Percentiles rank a stretch among this genome's conserved stretches.
Conservation (phyloP, 1,140 invertebrate species). For the Odontomachus brunneus region DNA sequence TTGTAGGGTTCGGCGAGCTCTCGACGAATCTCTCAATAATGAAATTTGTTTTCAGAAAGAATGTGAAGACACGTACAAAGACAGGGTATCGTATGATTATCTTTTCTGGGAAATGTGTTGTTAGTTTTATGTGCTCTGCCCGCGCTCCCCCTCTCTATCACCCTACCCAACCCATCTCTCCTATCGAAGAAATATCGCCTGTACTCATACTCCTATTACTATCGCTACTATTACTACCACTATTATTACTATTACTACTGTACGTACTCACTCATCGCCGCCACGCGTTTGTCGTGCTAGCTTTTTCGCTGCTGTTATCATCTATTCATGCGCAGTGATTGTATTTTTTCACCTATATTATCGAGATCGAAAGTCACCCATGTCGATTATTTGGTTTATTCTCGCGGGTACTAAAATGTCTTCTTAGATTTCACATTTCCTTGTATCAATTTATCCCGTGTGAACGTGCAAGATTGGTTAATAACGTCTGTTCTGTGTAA, state of each 20-base stretch:
- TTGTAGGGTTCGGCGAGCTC: constrained; percentile 58
- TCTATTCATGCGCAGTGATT: constrained; percentile 73
- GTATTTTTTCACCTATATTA: constrained; percentile 53
- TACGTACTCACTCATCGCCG: constrained; percentile 78
- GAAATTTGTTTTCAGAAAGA: constrained; percentile 91
- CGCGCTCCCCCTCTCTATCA: constrained; percentile 71
- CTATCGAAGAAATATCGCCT: constrained; percentile 72
- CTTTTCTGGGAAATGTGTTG: constrained; percentile 85
- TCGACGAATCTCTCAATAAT: constrained; percentile 80
- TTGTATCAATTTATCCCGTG: too few species aligned
- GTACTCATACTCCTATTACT: constrained; percentile 72
- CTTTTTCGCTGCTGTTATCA: constrained; percentile 81
- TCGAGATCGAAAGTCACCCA: not conserved
- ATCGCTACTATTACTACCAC: too few species aligned
- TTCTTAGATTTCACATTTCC: too few species aligned
- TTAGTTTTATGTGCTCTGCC: constrained; percentile 85
- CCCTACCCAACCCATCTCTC: constrained; percentile 19
- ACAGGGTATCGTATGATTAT: constrained; percentile 91
- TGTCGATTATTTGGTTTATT: too few species aligned
- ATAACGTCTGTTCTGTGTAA: too few species aligned
- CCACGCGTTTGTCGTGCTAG: constrained; percentile 77
- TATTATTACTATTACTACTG: not conserved
- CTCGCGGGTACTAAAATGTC: too few species aligned
- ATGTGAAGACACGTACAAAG: constrained; percentile 92
- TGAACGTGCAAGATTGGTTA: too few species aligned